Conservation (phyloP, 2,797 vertebrate genomes). For the Nyctibius grandis region DNA sequence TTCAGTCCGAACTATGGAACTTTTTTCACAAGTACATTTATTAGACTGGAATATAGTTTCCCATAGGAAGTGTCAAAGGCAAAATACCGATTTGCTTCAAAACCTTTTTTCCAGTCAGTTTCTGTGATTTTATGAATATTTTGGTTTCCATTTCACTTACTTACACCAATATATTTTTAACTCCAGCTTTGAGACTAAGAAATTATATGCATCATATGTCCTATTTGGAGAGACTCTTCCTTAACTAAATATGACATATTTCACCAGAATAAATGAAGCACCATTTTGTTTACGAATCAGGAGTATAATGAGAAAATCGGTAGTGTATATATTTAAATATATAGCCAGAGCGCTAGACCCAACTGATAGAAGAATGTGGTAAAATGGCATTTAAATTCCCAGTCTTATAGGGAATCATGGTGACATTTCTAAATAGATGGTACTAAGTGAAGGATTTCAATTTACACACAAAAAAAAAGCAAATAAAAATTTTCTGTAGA, state of each 20-base stretch:
- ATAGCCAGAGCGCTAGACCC: not conserved
- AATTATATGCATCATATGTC: not conserved
- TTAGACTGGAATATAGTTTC: not conserved
- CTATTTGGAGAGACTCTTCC: not conserved
- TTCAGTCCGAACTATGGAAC: not conserved
- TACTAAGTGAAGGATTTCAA: not conserved
- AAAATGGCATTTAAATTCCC: not conserved
- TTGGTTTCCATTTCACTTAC: not conserved
- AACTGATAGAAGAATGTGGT: not conserved
- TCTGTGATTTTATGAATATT: not conserved
- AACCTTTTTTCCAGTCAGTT: not conserved
- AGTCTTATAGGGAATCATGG: not conserved
- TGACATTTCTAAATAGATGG: not conserved
- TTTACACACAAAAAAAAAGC: not conserved
- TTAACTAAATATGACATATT: not conserved
- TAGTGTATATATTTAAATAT: not conserved
- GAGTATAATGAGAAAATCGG: not conserved
- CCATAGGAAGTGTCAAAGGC: not conserved
- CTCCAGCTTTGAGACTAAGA: not conserved
- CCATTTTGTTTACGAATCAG: not conserved
- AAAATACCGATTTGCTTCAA: not conserved
- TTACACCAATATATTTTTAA: not conserved
- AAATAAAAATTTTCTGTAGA: not conserved
- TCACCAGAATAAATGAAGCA: not conserved
- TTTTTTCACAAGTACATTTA: not conserved